phyloP scores from a whole-genome alignment of 2,888 invertebrate genomes.

The Magallana nippona region DNA sequence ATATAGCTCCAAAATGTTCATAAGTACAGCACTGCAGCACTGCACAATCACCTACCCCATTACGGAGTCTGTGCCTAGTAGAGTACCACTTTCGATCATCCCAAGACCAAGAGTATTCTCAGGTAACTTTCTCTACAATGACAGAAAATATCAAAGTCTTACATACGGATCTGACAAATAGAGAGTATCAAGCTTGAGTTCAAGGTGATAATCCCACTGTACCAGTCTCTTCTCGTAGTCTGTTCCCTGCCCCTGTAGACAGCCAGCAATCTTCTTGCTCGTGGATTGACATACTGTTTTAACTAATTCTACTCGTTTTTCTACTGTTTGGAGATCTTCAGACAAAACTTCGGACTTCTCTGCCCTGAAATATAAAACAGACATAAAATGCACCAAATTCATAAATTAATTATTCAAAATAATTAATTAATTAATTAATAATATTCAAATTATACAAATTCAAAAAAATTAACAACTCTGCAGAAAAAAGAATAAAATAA shows the following conservation, averaged over 20 bases:
- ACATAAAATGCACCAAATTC: background rate
- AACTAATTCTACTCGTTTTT: constrained; percentile 90
- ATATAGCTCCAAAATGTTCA: background rate
- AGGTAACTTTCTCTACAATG: constrained; percentile 89
- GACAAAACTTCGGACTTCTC: constrained; percentile 91
- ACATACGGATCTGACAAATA: too few species aligned
- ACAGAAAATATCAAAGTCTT: background rate
- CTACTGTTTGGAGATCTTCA: constrained; percentile 90
- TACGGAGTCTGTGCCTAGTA: constrained; percentile 84
- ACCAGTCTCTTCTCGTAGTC: constrained; percentile 88
- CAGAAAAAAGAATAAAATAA: too few species aligned
- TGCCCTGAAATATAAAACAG: constrained; percentile 83
- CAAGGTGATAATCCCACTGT: constrained; percentile 57
- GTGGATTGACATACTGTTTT: constrained; percentile 84
- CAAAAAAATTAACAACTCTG: too few species aligned
- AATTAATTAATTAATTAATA: too few species aligned
- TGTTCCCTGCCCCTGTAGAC: constrained; percentile 79
- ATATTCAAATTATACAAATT: too few species aligned
- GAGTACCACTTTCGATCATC: constrained; percentile 85
- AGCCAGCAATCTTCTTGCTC: constrained; percentile 81
- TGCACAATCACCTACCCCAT: constrained; percentile 81
- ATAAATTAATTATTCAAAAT: too few species aligned
- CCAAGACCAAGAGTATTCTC: constrained; percentile 90
- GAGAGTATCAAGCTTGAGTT: too few species aligned
- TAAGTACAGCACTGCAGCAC: too few species aligned